Evolutionary conservation across 2,113 vertebrate genomes (phyloP), one percentile per base, ranked within the genome.

Genomic region (Nesospiza acunhae): DNA sequence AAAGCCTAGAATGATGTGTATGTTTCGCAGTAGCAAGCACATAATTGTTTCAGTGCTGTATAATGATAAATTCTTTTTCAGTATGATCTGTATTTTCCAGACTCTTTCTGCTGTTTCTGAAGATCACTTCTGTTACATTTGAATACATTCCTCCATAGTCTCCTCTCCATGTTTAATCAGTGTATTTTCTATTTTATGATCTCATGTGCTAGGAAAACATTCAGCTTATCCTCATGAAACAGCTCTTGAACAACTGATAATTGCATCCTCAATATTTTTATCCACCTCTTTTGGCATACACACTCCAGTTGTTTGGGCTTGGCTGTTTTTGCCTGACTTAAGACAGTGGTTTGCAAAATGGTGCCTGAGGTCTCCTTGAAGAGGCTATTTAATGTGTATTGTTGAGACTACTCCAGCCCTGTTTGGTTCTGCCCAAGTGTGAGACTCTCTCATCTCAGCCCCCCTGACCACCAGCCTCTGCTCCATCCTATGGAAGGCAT

Each of bases 251-350:
- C 7, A 58, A 35, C 28, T 20, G 24, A 28, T 39, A 49, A 55
- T 39, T 64, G 16, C 2, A 1, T 64, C 12, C 18, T 49, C 1
- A 12, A 11, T 46, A 68, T 33, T 78, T 79, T 86, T 79, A 50
- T 69, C 27, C 7, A 18, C 16, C 14, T 59, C 7, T 55, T 69
- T 53, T 70, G 55, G 4, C 9, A 23, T 44, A 44, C 8, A 20
- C 0, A 0, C 31, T 64, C 26, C 13, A 39, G 6, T n/a, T 41
- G 19, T 26, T 69, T 18, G 20, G 5, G 11, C 28, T 82, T 53
- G 47, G 6, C 7, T 70, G 15, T 2, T 84, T 78, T 70, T 84
- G 24, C 16, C 22, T 58, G 27, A 26, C 19, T 72, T 63, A 68
- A 53, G n/a, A n/a, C 1, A 59, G 21, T 53, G 23, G 13, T 55